phyloP scores from a whole-genome alignment of 2,797 vertebrate species.

The Manis crassicaudata region DNA sequence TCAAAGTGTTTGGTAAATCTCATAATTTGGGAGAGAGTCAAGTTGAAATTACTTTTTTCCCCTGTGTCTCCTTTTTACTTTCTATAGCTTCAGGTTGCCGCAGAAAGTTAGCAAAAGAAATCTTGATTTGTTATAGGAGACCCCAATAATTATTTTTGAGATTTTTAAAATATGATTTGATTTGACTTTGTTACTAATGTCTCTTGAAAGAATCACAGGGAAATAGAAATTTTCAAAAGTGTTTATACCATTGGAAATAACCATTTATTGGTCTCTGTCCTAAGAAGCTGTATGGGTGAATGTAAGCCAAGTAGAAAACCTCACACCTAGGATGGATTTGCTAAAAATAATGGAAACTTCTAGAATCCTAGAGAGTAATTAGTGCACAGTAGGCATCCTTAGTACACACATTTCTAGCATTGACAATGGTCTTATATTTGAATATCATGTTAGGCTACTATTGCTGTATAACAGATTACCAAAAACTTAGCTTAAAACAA shows the following conservation, averaged over 20 bases:
- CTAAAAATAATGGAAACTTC: background rate
- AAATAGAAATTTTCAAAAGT: background rate
- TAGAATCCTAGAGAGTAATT: background rate
- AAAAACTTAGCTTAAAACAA: background rate
- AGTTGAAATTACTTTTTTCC: conserved; percentile 56
- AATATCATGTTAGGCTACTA: background rate
- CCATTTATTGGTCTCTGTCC: background rate
- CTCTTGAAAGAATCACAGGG: background rate
- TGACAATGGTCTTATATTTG: background rate
- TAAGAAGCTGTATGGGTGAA: background rate
- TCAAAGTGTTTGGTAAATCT: conserved; percentile 56
- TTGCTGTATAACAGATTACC: background rate
- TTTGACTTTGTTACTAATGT: background rate
- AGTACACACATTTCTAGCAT: background rate
- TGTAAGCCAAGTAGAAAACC: background rate
- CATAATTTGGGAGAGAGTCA: conserved; percentile 49
- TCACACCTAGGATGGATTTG: background rate
- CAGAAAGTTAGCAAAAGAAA: conserved; percentile 32
- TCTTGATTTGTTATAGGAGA: conserved; percentile 43
- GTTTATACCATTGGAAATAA: background rate
- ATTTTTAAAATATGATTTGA: background rate
- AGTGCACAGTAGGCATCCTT: background rate
- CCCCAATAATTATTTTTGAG: conserved; percentile 8
- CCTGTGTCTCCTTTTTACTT: conserved; percentile 43
- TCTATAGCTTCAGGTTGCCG: conserved; percentile 41